Conservation (phyloP, 2,888 invertebrate species). For the Volucella inflata region DNA sequence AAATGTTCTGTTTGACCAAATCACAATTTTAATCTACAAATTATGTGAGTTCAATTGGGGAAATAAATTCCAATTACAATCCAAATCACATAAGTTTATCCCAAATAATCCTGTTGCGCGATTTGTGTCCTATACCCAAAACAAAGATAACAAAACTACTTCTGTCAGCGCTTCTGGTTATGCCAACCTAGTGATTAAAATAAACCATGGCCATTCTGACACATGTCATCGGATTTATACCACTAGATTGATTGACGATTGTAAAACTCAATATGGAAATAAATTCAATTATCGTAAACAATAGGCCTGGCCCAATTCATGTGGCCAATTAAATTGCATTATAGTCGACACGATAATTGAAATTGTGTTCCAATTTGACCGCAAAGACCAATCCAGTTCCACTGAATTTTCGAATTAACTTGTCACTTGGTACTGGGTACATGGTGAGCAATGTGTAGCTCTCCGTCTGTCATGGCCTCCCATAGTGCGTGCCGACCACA, state of each 20-base stretch:
- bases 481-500: slow-evolving; percentile 66
- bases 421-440: slow-evolving; percentile 11
- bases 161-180: too few species aligned
- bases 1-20: too few species aligned
- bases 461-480: slow-evolving; percentile 17
- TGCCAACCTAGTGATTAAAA: too few species aligned
- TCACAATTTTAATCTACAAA: too few species aligned
- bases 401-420: slow-evolving; percentile 43
- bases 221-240: background rate
- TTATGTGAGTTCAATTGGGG: too few species aligned
- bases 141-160: too few species aligned
- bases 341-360: slow-evolving; percentile 26
- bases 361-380: slow-evolving; percentile 49
- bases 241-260: slow-evolving; percentile 4
- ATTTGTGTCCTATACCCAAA: too few species aligned
- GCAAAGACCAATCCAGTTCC: slow-evolving; percentile 11
- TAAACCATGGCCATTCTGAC: background rate
- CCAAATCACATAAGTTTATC: too few species aligned
- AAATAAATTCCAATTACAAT: too few species aligned
- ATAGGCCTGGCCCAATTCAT: slow-evolving; percentile 16
- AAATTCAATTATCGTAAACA: slow-evolving; percentile 14
- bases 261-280: background rate
- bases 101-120: too few species aligned
- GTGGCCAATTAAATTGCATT: slow-evolving; percentile 39
- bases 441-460: background rate